Evolutionary conservation across 2,113 vertebrate genomes (phyloP).

Genomic region (Notarius lentiginosus): DNA sequence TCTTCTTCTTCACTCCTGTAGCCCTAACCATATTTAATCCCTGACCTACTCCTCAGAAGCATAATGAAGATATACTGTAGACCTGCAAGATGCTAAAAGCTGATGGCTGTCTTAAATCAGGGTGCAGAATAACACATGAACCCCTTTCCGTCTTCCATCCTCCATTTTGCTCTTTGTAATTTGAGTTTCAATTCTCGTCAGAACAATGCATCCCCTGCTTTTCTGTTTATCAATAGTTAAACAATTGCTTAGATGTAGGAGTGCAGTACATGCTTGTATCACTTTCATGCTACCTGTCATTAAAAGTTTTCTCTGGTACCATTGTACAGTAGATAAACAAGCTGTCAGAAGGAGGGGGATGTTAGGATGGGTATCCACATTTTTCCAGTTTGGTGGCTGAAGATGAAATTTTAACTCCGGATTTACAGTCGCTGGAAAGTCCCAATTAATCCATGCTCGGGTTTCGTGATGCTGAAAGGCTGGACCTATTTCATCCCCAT

Average conservation of each 20-base stretch:
- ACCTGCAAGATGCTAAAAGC: background rate
- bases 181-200: background rate
- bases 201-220: background rate
- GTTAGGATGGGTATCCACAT: background rate
- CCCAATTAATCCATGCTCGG: constrained; percentile 71
- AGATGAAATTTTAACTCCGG: constrained; percentile 34
- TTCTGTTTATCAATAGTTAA: background rate
- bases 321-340: background rate
- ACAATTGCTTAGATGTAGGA: constrained; percentile 2
- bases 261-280: background rate
- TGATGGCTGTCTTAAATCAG: background rate
- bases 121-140: background rate
- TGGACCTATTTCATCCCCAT: constrained; percentile 65
- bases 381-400: background rate
- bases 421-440: constrained; percentile 57
- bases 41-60: background rate
- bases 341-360: background rate
- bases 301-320: background rate
- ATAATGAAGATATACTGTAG: background rate
- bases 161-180: background rate
- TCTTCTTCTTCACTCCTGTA: background rate
- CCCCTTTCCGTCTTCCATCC: background rate
- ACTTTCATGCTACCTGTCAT: background rate
- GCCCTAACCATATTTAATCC: background rate
- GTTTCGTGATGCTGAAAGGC: constrained; percentile 69